A percentile compares a stretch with the other conserved stretches of the same genome.
Evolutionary conservation across 2,797 vertebrate genomes (phyloP).

Genomic region (Cirrhinus mrigala): DNA sequence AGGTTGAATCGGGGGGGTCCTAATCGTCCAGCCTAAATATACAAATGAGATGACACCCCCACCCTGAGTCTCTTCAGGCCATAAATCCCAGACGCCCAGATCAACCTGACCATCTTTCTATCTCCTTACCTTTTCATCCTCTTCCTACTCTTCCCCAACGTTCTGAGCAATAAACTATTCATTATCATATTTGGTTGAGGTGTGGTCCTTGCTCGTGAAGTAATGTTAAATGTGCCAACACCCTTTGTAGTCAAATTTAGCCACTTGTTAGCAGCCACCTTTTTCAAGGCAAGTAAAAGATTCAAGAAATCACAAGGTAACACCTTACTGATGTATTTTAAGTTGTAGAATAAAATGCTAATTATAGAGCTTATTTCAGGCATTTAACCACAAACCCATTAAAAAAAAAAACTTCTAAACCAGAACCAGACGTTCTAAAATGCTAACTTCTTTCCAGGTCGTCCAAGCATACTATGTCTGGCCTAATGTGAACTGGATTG

Average conservation of each 20-base stretch:
- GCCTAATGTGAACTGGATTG: not conserved
- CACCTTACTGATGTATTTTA: not conserved
- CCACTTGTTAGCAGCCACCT: constrained; percentile 1
- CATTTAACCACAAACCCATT: not conserved
- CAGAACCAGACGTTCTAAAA: not conserved
- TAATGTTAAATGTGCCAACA: not conserved
- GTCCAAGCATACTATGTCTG: not conserved
- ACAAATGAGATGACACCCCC: too few relatives aligned
- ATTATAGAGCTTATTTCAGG: not conserved
- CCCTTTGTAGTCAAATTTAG: not conserved
- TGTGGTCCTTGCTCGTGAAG: too few relatives aligned
- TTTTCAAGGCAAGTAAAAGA: not conserved
- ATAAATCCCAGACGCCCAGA: too few relatives aligned
- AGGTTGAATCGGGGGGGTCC: too few relatives aligned
- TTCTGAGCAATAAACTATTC: too few relatives aligned
- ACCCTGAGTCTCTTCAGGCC: too few relatives aligned
- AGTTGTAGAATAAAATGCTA: not conserved
- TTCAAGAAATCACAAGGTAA: not conserved
- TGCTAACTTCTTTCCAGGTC: too few relatives aligned
- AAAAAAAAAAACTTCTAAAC: not conserved
- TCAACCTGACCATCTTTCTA: too few relatives aligned
- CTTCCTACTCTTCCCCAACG: too few relatives aligned
- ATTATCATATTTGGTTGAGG: too few relatives aligned
- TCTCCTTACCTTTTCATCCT: too few relatives aligned
- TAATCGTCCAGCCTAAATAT: too few relatives aligned